phyloP scores from a whole-genome alignment of 2,888 invertebrate species.

The Drosophila eohydei region DNA sequence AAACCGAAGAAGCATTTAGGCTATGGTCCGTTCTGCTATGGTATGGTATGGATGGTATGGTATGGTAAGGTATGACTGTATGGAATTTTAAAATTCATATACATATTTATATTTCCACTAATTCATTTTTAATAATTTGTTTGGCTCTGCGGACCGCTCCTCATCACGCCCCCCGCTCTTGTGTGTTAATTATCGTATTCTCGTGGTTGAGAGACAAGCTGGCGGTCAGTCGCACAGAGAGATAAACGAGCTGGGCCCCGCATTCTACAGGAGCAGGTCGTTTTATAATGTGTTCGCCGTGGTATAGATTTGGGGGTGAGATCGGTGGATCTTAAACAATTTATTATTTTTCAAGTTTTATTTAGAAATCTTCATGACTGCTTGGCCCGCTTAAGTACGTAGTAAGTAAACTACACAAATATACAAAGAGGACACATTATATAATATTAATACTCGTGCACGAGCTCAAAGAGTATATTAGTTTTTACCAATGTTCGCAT shows the following conservation, averaged over 20 bases:
- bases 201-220: slow-evolving; percentile 54
- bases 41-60: background rate
- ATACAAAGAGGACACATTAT: background rate
- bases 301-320: slow-evolving; percentile 74
- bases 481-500: too few relatives aligned
- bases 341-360: slow-evolving; percentile 58
- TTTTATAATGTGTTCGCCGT: slow-evolving; percentile 31
- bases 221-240: slow-evolving; percentile 53
- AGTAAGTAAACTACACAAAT: background rate
- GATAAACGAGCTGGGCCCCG: slow-evolving; percentile 71
- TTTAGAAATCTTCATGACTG: background rate
- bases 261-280: slow-evolving; percentile 67
- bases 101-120: slow-evolving; percentile 81
- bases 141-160: slow-evolving; percentile 69
- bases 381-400: background rate
- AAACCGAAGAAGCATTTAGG: slow-evolving; percentile 36
- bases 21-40: background rate
- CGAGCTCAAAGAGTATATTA: background rate
- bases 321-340: slow-evolving; percentile 66
- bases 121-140: slow-evolving; percentile 84
- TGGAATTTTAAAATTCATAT: slow-evolving; percentile 74
- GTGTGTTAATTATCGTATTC: slow-evolving; percentile 74
- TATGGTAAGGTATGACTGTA: slow-evolving; percentile 12
- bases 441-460: background rate
- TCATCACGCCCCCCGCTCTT: slow-evolving; percentile 78